Evolutionary conservation across 2,888 invertebrate genomes (phyloP).

Genomic region (Andrena bucephala): DNA sequence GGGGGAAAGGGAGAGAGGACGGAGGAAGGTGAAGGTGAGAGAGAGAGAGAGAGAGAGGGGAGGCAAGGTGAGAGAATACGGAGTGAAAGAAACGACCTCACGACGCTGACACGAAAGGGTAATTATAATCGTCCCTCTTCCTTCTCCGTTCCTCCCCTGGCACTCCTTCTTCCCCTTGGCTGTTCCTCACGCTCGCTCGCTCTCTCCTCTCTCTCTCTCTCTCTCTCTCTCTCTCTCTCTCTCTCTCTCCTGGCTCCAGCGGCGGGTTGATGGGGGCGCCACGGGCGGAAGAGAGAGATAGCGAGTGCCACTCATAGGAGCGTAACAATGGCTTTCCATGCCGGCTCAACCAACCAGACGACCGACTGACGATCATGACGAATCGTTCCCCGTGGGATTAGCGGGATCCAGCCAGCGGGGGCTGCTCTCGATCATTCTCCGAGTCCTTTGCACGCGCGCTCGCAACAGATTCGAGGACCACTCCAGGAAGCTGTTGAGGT

Average conservation of each 20-base stretch:
- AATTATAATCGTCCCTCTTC: slow-evolving; percentile 70
- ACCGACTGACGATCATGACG: slow-evolving; percentile 73
- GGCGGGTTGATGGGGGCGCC: slow-evolving; percentile 60
- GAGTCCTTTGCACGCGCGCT: not conserved
- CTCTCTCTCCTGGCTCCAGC: slow-evolving; percentile 25
- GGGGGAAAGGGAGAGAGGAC: not conserved
- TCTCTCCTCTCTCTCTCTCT: slow-evolving; percentile 34
- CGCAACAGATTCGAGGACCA: too few species aligned
- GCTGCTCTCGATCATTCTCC: slow-evolving; percentile 45
- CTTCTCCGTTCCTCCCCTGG: slow-evolving; percentile 21
- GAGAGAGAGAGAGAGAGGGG: slow-evolving; percentile 12
- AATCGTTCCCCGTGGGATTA: slow-evolving; percentile 71
- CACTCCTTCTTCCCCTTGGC: slow-evolving; percentile 28
- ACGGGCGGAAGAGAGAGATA: slow-evolving; percentile 57
- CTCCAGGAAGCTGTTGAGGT: too few species aligned
- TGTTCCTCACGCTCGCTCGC: slow-evolving; percentile 17
- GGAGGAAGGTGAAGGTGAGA: slow-evolving; percentile 16
- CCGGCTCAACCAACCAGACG: slow-evolving; percentile 75
- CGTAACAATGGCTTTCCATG: slow-evolving; percentile 80
- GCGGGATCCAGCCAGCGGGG: slow-evolving; percentile 41
- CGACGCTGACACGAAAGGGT: slow-evolving; percentile 59
- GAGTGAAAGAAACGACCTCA: slow-evolving; percentile 44
- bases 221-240: slow-evolving; percentile 33
- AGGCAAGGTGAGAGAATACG: slow-evolving; percentile 17
- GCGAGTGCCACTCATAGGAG: slow-evolving; percentile 73